phyloP scores from a whole-genome alignment of 2,113 vertebrate species.

The Triplophysa dalaica region DNA sequence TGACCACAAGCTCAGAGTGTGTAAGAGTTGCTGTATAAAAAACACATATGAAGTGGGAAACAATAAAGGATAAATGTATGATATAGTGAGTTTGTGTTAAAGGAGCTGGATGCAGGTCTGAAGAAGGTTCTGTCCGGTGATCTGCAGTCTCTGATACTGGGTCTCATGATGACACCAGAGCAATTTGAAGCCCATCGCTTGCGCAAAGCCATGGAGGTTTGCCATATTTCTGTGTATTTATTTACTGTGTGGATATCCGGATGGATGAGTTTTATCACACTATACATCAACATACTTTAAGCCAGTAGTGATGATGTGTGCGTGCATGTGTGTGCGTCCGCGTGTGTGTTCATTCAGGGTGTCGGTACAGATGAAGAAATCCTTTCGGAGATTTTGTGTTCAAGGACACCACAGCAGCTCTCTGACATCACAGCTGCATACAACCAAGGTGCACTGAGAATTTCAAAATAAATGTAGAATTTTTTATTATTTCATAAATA shows the following conservation, averaged over 20 bases:
- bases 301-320: conserved; percentile 26
- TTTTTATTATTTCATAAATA: too few relatives aligned
- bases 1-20: not conserved
- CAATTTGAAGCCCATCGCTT: conserved; percentile 65
- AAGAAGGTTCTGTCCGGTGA: conserved; percentile 69
- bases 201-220: conserved; percentile 67
- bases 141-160: conserved; percentile 59
- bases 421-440: conserved; percentile 67
- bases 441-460: conserved; percentile 60
- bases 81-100: conserved; percentile 7
- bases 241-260: not conserved
- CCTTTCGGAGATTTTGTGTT: conserved; percentile 77
- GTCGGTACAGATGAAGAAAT: conserved; percentile 74
- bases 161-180: conserved; percentile 63
- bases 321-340: not conserved
- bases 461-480: not conserved
- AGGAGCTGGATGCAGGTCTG: conserved; percentile 62
- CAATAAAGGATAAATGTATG: not conserved
- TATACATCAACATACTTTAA: not conserved
- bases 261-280: conserved; percentile 8
- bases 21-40: not conserved
- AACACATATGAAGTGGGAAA: not conserved
- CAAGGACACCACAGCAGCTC: conserved; percentile 68
- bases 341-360: conserved; percentile 62
- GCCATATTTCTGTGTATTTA: not conserved